Conservation (phyloP, 2,888 invertebrate species). For the Nysson spinosus region DNA sequence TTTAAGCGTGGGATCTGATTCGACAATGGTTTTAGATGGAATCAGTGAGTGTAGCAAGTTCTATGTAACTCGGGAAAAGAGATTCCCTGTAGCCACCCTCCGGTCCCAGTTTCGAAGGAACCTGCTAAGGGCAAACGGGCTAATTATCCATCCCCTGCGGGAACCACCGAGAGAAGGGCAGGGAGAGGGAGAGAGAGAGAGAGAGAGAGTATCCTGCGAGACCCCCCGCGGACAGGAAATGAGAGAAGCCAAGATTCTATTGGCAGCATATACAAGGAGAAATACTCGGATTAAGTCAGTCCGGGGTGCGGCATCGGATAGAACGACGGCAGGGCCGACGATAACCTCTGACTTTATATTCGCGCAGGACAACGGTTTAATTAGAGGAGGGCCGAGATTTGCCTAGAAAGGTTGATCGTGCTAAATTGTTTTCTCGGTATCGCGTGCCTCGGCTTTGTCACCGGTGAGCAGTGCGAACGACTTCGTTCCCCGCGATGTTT, state of each 20-base stretch:
- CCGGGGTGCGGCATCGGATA: constrained; percentile 68
- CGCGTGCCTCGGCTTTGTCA: constrained; percentile 36
- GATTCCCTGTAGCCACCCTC: constrained; percentile 28
- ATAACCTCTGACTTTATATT: constrained; percentile 75
- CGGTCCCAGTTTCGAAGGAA: constrained; percentile 50
- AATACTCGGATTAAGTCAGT: constrained; percentile 70
- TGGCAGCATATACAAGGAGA: constrained; percentile 51
- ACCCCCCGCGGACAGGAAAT: constrained; percentile 76
- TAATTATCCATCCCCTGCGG: constrained; percentile 75
- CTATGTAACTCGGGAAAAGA: constrained; percentile 27
- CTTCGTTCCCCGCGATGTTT: no score
- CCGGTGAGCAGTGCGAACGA: no score
- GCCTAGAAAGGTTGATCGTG: constrained; percentile 77
- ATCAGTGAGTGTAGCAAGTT: no score
- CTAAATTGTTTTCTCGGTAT: constrained; percentile 75
- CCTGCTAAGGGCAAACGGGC: constrained; percentile 71
- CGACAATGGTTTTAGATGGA: no score
- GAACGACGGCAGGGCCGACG: constrained; percentile 64
- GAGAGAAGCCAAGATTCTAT: constrained; percentile 72
- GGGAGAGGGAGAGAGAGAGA: no score
- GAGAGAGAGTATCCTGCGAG: no score
- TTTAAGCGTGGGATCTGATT: no score
- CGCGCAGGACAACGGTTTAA: constrained; percentile 73
- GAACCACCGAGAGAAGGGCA: no score
- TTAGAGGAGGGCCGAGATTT: constrained; percentile 74